phyloP scores from a whole-genome alignment of 2,888 invertebrate genomes.

The Oligia strigilis region DNA sequence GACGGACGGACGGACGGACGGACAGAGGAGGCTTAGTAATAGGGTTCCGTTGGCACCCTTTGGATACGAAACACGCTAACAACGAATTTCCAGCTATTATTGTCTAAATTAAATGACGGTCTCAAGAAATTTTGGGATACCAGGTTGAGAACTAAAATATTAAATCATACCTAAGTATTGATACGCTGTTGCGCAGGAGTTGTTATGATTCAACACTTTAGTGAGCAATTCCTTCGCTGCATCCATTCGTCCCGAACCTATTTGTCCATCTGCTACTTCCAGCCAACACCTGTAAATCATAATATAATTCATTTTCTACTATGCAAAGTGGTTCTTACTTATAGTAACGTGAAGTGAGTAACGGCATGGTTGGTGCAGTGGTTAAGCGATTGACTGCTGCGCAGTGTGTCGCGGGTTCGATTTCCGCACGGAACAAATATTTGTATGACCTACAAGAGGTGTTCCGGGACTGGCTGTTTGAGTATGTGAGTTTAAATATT shows the following conservation, averaged over 20 bases:
- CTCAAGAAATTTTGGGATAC: background rate
- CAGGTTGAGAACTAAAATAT: background rate
- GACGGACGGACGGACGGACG: background rate
- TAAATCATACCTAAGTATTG: slow-evolving; percentile 92
- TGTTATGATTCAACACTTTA: slow-evolving; percentile 95
- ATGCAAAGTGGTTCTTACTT: no score
- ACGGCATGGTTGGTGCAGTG: no score
- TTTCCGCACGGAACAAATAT: no score
- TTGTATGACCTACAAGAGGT: no score
- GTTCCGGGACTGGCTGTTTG: no score
- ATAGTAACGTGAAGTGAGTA: background rate
- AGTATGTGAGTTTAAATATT: no score
- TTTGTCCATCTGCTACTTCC: slow-evolving; percentile 96
- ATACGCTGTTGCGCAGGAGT: slow-evolving; percentile 97
- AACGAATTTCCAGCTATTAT: background rate
- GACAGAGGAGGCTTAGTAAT: background rate
- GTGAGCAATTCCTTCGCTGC: slow-evolving; percentile 95
- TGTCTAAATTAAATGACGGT: background rate
- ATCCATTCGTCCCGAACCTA: slow-evolving; percentile 93
- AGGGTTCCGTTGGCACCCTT: background rate
- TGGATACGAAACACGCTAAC: background rate
- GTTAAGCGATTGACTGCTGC: no score
- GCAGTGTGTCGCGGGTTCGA: no score
- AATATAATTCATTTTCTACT: background rate
- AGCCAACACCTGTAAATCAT: slow-evolving; percentile 94